A percentile compares a stretch with the other conserved stretches of the same genome.
Evolutionary conservation across 2,113 vertebrate genomes (phyloP).

Genomic region (Paradisaea rubra): DNA sequence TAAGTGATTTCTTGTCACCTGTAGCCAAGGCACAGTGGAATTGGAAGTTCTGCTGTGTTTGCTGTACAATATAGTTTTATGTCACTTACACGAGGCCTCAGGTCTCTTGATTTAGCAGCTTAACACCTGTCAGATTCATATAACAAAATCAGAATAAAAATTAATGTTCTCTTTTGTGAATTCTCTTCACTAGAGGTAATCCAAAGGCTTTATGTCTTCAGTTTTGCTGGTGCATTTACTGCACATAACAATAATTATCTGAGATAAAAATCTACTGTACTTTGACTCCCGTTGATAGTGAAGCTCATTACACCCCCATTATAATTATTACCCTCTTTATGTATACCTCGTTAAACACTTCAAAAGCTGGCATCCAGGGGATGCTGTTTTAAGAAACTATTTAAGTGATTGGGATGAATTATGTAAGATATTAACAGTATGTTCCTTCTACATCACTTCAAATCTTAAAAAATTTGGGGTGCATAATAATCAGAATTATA

Average conservation of each 20-base stretch:
- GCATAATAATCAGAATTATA: neutral
- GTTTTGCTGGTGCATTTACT: neutral
- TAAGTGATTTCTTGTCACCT: neutral
- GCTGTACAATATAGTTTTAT: neutral
- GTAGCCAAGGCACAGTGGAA: neutral
- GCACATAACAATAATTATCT: slow-evolving; percentile 14
- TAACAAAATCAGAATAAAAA: neutral
- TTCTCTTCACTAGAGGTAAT: neutral
- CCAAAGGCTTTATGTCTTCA: neutral
- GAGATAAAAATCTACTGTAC: slow-evolving; percentile 32
- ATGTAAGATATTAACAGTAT: slow-evolving; percentile 14
- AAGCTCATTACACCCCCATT: slow-evolving; percentile 47
- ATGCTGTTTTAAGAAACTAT: slow-evolving; percentile 45
- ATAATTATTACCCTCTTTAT: slow-evolving; percentile 34
- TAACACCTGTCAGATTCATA: neutral
- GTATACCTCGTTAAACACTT: slow-evolving; percentile 18
- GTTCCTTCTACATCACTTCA: neutral
- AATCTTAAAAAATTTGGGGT: neutral
- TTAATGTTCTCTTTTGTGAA: neutral
- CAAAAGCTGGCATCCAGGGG: slow-evolving; percentile 18
- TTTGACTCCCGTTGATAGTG: slow-evolving; percentile 23
- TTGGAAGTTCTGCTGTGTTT: neutral
- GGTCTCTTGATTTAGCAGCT: neutral
- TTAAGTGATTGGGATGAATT: slow-evolving; percentile 32
- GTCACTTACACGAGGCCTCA: neutral